Conservation (phyloP, 2,797 vertebrate genomes). For the Aratinga solstitialis region DNA sequence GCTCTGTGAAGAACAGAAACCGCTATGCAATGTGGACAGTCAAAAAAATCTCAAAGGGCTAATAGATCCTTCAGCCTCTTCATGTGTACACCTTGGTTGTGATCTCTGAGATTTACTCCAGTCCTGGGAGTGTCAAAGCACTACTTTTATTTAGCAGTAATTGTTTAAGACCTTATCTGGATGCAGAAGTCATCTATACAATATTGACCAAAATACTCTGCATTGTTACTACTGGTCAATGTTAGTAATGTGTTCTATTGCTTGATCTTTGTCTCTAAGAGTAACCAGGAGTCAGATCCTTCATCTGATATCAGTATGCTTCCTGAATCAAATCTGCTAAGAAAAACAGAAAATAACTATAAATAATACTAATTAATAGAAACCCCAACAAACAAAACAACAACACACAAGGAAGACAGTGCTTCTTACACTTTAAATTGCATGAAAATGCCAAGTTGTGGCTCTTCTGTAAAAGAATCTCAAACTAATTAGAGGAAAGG, state of each 20-base stretch:
- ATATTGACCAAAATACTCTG: background rate
- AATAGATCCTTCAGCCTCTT: background rate
- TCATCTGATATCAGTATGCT: background rate
- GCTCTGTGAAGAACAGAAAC: background rate
- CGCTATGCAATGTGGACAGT: background rate
- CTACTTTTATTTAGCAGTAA: background rate
- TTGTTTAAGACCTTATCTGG: background rate
- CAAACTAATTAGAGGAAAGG: background rate
- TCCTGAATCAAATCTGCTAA: background rate
- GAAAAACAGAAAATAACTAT: background rate
- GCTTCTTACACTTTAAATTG: background rate
- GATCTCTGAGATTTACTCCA: background rate
- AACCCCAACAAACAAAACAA: background rate
- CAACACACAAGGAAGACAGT: rapidly evolving
- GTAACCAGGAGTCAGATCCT: background rate
- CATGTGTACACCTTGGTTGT: background rate
- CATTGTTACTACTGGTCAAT: background rate
- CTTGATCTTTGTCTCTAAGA: background rate
- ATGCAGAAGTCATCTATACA: background rate
- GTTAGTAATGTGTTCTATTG: background rate
- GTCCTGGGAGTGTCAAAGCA: background rate
- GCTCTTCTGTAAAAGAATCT: background rate
- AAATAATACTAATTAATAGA: background rate
- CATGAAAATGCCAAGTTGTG: background rate
- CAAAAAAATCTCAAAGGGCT: background rate